Evolutionary conservation across 2,888 invertebrate genomes (phyloP).

Genomic region (Eupithecia pulchellata): DNA sequence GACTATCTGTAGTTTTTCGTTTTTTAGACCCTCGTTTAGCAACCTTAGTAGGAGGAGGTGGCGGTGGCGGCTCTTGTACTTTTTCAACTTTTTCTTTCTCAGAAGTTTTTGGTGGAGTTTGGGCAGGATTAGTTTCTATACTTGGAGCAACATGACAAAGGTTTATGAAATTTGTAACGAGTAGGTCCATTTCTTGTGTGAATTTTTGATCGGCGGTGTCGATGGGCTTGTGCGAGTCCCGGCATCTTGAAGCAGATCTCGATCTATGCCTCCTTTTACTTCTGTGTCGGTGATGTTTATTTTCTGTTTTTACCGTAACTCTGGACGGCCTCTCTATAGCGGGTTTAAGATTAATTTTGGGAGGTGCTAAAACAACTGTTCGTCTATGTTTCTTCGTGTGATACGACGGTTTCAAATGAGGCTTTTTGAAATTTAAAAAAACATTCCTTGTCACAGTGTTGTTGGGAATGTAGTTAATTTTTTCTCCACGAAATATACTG

Average conservation of each 20-base stretch:
- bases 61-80: conserved; percentile 76
- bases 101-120: conserved; percentile 59
- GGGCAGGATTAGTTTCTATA: conserved; percentile 64
- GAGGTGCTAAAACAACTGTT: conserved; percentile 80
- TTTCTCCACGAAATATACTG: conserved; percentile 77
- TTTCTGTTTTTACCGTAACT: conserved; percentile 76
- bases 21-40: conserved; percentile 89
- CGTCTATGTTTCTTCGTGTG: conserved; percentile 85
- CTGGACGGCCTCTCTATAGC: conserved; percentile 74
- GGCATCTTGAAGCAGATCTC: conserved; percentile 76
- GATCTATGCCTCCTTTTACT: conserved; percentile 80
- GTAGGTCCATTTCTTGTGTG: conserved; percentile 76
- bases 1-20: conserved; percentile 87
- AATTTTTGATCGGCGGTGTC: conserved; percentile 86
- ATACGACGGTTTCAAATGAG: conserved; percentile 73
- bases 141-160: conserved; percentile 79
- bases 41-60: conserved; percentile 63
- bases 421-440: conserved; percentile 78
- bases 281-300: conserved; percentile 78
- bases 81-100: conserved; percentile 88
- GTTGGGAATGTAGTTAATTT: conserved; percentile 78
- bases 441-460: conserved; percentile 78
- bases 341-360: conserved; percentile 79
- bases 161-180: conserved; percentile 77
- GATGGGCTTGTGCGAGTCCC: conserved; percentile 86